phyloP scores from a whole-genome alignment of 2,888 invertebrate species.

The Nowickia ferox region DNA sequence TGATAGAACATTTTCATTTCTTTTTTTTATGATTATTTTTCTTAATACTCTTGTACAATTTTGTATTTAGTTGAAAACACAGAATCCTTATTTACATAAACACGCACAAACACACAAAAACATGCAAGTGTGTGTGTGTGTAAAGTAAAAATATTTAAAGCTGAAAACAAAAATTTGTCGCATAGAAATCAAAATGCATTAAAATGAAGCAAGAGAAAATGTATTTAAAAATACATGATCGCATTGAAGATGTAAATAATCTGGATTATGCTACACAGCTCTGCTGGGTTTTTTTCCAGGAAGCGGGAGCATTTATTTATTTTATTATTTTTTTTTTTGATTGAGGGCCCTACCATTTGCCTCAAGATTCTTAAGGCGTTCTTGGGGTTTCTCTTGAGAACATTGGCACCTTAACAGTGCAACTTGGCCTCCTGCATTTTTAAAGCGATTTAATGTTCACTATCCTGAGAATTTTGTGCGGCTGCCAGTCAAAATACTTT shows the following conservation, averaged over 20 bases:
- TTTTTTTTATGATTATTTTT: not conserved
- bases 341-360: too few relatives aligned
- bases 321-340: too few relatives aligned
- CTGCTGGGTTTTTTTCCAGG: not conserved
- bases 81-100: slow-evolving; percentile 9
- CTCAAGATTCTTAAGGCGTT: too few relatives aligned
- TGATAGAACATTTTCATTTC: not conserved
- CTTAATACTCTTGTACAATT: slow-evolving; percentile 19
- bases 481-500: too few relatives aligned
- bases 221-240: not conserved
- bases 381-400: too few relatives aligned
- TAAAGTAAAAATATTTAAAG: not conserved
- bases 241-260: not conserved
- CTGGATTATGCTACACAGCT: not conserved
- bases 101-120: not conserved
- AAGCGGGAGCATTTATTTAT: too few relatives aligned
- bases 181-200: not conserved
- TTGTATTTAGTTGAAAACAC: slow-evolving; percentile 12
- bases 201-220: not conserved
- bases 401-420: too few relatives aligned
- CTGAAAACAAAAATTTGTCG: not conserved
- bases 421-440: too few relatives aligned
- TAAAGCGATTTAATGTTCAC: too few relatives aligned
- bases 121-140: not conserved
- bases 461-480: too few relatives aligned